Percentiles rank a stretch among this genome's conserved stretches.
Evolutionary conservation across 2,797 vertebrate species (phyloP).

Genomic region (Danionella dracula): DNA sequence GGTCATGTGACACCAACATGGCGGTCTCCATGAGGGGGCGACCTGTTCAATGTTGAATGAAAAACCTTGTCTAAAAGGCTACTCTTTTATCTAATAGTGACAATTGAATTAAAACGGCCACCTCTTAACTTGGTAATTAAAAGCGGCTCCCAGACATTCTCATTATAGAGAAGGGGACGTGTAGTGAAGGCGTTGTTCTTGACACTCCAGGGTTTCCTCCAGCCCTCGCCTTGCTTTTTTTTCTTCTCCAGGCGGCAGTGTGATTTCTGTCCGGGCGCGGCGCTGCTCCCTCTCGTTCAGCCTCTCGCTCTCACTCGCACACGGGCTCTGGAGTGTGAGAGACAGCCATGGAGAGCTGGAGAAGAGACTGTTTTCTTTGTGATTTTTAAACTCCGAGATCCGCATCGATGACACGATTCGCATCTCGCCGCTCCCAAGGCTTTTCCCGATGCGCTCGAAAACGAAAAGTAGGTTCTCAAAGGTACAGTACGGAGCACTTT

Average conservation of each 20-base stretch:
- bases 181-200: conserved; percentile 1
- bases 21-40: conserved; percentile 17
- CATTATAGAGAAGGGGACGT: background rate
- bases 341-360: conserved; percentile 73
- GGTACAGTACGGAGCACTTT: conserved; percentile 73
- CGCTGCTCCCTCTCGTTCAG: conserved; percentile 61
- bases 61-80: background rate
- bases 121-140: background rate
- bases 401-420: conserved; percentile 62
- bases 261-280: conserved; percentile 66
- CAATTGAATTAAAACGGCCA: background rate
- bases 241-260: conserved; percentile 52
- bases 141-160: background rate
- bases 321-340: conserved; percentile 52
- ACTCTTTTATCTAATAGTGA: background rate
- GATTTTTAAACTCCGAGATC: conserved; percentile 71
- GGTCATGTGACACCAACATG: conserved; percentile 17
- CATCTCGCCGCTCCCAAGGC: conserved; percentile 52
- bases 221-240: conserved; percentile 23
- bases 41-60: background rate
- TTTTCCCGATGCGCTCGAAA: conserved; percentile 60
- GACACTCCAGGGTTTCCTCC: background rate
- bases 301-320: conserved; percentile 47
- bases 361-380: conserved; percentile 73
- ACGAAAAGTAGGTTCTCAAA: conserved; percentile 61